Conservation (phyloP, 2,888 invertebrate genomes). For the Drosophila hamatofila region DNA sequence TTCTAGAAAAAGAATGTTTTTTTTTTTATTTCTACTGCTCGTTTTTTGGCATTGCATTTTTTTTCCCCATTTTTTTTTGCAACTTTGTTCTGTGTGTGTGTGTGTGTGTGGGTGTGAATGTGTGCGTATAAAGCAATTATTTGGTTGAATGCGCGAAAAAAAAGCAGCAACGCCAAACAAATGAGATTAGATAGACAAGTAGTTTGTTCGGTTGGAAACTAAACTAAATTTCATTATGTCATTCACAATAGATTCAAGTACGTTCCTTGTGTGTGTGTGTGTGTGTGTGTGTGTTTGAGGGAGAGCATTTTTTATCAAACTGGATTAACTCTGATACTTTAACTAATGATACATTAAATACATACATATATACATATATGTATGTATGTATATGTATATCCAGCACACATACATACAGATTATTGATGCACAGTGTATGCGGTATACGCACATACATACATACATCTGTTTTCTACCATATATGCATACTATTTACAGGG, state of each 20-base stretch:
- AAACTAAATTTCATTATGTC: slow-evolving; percentile 36
- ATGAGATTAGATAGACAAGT: slow-evolving; percentile 73
- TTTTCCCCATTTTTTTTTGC: slow-evolving; percentile 34
- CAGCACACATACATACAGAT: no score
- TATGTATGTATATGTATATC: neutral
- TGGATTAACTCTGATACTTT: neutral
- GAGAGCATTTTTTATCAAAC: no score
- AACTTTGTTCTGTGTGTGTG: slow-evolving; percentile 29
- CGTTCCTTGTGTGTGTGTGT: neutral
- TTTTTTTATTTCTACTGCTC: slow-evolving; percentile 39
- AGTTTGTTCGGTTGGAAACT: slow-evolving; percentile 72
- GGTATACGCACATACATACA: neutral
- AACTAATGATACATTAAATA: neutral
- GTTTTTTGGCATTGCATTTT: slow-evolving; percentile 50
- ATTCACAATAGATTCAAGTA: neutral
- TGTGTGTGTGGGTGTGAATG: slow-evolving; percentile 24
- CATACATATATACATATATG: no score
- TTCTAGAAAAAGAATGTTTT: slow-evolving; percentile 71
- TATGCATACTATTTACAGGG: slow-evolving; percentile 15
- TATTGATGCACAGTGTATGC: no score
- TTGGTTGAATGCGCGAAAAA: slow-evolving; percentile 69
- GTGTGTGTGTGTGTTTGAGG: no score
- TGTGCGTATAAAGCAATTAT: slow-evolving; percentile 66
- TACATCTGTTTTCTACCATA: neutral
- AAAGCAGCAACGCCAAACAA: slow-evolving; percentile 38